phyloP scores from a whole-genome alignment of 2,888 invertebrate genomes.

The Merodon equestris region DNA sequence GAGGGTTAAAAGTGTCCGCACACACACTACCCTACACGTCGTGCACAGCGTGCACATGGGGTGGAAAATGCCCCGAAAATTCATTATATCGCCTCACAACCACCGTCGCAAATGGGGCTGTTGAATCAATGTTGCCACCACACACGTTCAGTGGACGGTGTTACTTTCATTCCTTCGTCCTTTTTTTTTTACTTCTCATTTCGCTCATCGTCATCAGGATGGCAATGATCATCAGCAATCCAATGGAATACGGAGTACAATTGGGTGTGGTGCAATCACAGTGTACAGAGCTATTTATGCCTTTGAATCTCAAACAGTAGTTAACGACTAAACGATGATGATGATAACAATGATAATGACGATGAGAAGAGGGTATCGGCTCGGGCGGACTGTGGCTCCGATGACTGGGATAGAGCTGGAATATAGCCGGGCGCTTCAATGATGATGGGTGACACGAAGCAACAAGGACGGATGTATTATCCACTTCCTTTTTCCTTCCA shows the following conservation, averaged over 20 bases:
- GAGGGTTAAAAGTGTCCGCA: conserved; percentile 70
- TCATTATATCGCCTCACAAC: conserved; percentile 62
- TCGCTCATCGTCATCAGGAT: conserved; percentile 30
- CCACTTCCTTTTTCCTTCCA: conserved; percentile 80
- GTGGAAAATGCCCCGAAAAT: conserved; percentile 63
- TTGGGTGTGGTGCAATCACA: conserved; percentile 64
- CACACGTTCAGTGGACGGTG: conserved; percentile 15
- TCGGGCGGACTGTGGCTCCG: conserved; percentile 59
- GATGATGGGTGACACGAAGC: conserved; percentile 79
- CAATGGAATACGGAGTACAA: conserved; percentile 45
- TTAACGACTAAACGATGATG: conserved; percentile 54
- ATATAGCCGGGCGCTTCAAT: conserved; percentile 62
- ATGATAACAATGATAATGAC: conserved; percentile 22
- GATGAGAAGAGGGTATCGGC: conserved; percentile 13
- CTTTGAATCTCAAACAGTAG: conserved; percentile 57
- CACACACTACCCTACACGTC: conserved; percentile 14
- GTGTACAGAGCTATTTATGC: conserved; percentile 67
- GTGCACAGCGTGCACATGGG: conserved; percentile 27
- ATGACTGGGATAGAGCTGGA: conserved; percentile 63
- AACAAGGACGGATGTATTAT: conserved; percentile 80
- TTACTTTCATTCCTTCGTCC: conserved; percentile 4
- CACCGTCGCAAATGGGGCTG: conserved; percentile 38
- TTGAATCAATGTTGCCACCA: no score
- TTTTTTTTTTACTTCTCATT: conserved; percentile 7
- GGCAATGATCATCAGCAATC: no score